Evolutionary conservation across 2,797 vertebrate genomes (phyloP).

Genomic region (Diglossa cyanea): DNA sequence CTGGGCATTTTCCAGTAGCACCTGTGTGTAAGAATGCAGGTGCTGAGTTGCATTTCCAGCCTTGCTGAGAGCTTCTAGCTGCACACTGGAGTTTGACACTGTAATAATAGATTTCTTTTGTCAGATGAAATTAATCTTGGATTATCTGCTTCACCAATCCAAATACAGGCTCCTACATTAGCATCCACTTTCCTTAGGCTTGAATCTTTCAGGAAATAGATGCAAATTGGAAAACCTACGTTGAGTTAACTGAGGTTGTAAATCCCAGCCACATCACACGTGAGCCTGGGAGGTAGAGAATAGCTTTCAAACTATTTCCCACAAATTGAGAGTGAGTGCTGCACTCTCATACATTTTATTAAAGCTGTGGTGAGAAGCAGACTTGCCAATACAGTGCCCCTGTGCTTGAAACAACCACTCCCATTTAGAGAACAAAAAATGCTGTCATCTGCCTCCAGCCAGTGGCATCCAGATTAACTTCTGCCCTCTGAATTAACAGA

Average conservation of each 20-base stretch:
- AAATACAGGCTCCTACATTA: conserved; percentile 51
- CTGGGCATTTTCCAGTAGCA: neutral
- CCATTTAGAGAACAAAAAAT: neutral
- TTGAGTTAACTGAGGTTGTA: conserved; percentile 33
- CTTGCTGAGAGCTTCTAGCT: conserved; percentile 24
- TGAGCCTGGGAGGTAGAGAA: conserved; percentile 27
- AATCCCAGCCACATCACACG: conserved; percentile 13
- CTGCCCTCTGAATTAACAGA: neutral
- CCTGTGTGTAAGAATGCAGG: neutral
- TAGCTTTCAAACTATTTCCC: conserved; percentile 30
- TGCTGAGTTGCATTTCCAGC: neutral
- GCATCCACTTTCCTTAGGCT: conserved; percentile 62
- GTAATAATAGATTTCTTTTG: conserved; percentile 65
- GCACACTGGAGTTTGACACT: conserved; percentile 29
- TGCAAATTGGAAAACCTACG: conserved; percentile 59
- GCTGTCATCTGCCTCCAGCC: neutral
- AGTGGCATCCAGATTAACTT: neutral
- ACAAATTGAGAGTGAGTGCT: conserved; percentile 29
- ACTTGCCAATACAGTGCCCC: neutral
- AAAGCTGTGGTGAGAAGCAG: conserved; percentile 2
- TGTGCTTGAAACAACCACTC: neutral
- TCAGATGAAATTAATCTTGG: conserved; percentile 72
- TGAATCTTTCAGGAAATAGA: conserved; percentile 61
- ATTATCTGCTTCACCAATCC: conserved; percentile 73
- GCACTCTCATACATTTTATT: neutral